phyloP scores from a whole-genome alignment of 2,797 vertebrate genomes.

The Prunella strophiata region DNA sequence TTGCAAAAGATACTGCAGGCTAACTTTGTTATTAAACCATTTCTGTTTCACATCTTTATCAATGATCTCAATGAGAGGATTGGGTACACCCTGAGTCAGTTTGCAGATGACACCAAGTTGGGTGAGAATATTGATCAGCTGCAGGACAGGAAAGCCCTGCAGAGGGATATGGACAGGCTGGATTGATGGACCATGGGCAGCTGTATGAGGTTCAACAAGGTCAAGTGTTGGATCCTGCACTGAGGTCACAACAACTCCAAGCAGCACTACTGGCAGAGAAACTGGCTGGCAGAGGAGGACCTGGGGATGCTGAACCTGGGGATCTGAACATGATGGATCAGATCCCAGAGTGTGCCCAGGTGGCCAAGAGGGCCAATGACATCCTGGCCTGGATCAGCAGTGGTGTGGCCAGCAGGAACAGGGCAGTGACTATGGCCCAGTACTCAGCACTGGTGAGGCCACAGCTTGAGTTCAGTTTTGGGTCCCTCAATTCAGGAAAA shows the following conservation, averaged over 20 bases:
- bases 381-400: neutral
- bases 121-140: neutral
- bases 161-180: neutral
- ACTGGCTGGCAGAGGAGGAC: rapidly evolving
- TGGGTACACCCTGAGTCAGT: neutral
- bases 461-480: neutral
- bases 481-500: neutral
- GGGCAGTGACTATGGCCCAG: rapidly evolving
- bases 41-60: neutral
- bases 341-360: neutral
- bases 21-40: neutral
- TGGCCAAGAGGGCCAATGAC: neutral
- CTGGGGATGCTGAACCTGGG: neutral
- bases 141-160: neutral
- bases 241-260: neutral
- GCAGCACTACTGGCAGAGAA: neutral
- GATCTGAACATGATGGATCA: neutral
- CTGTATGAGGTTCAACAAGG: neutral
- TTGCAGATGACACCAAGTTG: neutral
- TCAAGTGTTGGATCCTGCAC: neutral
- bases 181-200: neutral
- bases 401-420: neutral
- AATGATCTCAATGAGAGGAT: neutral
- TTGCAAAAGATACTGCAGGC: neutral
- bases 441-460: rapidly evolving